These are phyloP conservation scores for Calyptommatus sinebrachiatus DNA, from an alignment of 2,113 vertebrate genomes.

Conservation along the genomic window DNA sequence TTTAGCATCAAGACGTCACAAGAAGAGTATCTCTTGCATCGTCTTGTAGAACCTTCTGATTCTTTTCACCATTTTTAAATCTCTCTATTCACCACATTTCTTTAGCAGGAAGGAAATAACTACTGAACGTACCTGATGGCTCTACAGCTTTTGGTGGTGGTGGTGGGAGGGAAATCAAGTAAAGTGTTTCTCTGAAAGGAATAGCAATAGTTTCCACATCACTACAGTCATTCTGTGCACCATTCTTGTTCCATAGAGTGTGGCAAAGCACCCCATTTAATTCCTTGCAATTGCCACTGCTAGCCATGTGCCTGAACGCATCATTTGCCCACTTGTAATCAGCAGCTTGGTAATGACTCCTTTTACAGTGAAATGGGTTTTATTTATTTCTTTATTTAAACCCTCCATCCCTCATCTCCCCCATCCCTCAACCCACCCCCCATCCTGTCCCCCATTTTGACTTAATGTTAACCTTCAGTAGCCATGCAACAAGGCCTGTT, in stretches of 20 bases:
- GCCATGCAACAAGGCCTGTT: not conserved
- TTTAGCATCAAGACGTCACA: slow-evolving; percentile 12
- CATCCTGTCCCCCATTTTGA: not conserved
- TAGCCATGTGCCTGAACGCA: slow-evolving; percentile 36
- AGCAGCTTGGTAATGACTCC: slow-evolving; percentile 18
- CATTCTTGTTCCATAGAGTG: slow-evolving; percentile 32
- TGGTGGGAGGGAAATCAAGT: slow-evolving; percentile 26
- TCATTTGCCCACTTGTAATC: slow-evolving; percentile 38
- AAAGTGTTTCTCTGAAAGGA: slow-evolving; percentile 35
- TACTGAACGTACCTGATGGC: slow-evolving; percentile 41
- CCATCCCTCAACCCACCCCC: not conserved
- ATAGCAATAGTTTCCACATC: slow-evolving; percentile 46
- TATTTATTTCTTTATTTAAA: slow-evolving; percentile 32
- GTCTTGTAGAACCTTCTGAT: not conserved
- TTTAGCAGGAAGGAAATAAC: slow-evolving; percentile 20
- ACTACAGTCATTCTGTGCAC: slow-evolving; percentile 31
- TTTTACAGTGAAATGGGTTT: slow-evolving; percentile 41
- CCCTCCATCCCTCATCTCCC: not conserved
- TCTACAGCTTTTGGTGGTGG: slow-evolving; percentile 25
- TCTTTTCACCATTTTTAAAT: slow-evolving; percentile 5
- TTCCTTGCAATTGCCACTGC: slow-evolving; percentile 33
- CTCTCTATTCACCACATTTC: not conserved
- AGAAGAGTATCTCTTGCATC: slow-evolving; percentile 12
- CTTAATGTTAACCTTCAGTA: slow-evolving; percentile 24
- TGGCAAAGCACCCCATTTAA: slow-evolving; percentile 35